Base-by-base conservation (phyloP, 2,888 invertebrate species). In the Andrena trimmerana region DNA sequence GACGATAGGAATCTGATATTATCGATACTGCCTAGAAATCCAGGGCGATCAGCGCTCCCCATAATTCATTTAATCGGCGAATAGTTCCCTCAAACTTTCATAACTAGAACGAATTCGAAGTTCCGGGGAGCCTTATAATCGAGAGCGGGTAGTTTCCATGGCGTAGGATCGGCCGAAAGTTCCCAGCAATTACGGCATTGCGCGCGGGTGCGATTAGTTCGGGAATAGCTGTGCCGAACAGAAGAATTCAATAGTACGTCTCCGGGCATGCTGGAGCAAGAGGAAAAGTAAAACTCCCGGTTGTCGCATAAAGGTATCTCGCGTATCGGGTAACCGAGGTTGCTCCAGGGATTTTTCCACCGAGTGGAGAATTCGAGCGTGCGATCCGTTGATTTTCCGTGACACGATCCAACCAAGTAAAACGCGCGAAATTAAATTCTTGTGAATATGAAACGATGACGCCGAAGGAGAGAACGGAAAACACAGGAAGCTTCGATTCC, bases 361-460 rank as follows among this genome's bases (percentile, higher is more conserved):
- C 24, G 8, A 5, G 10, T 6, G 13, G 54, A 62, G 60, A 59
- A 78, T 80, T 71, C 60, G 52, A 50, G 13, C 29, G n/a, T 8
- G 20, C 68, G 72, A 85, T 63, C 63, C 63, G 68, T 74, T 77
- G 84, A 84, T 72, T 82, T 59, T 76, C 68, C 78, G 52, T 78
- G 81, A 82, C 72, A 78, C 62, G 71, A 60, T 24, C 52, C 62
- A 69, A 59, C 31, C 57, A 69, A 70, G 78, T 72, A 78, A 83
- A 71, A 81, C 83, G 83, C 67, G 81, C 71, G 86, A 90, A 90
- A 90, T 90, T 89, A 90, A 90, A 90, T 90, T 90, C 88, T 91
- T 89, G 85, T 81, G 84, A 84, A 86, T 86, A 86, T 83, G 86
- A 84, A 75, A 78, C 77, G 83, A 77, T 74, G 75, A 72, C 67